Percentiles rank a stretch among this genome's conserved stretches.
Evolutionary conservation across 2,888 invertebrate genomes (phyloP).

Genomic region (Epistrophe eligans): DNA sequence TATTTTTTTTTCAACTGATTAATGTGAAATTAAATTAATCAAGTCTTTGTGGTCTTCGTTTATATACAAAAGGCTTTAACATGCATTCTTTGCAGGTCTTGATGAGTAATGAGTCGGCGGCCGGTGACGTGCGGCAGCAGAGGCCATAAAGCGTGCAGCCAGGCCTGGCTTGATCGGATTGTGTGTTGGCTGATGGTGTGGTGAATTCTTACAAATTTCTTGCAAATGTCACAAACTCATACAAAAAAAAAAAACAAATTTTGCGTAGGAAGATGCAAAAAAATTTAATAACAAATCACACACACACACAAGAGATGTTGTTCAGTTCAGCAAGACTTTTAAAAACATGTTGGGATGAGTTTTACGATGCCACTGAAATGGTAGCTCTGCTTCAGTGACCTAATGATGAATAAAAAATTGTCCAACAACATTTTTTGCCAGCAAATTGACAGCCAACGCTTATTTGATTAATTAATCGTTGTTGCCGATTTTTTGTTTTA

Average conservation of each 20-base stretch:
- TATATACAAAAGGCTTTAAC: slow-evolving; percentile 60
- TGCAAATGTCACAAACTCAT: slow-evolving; percentile 70
- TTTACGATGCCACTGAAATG: slow-evolving; percentile 54
- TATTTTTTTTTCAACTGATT: slow-evolving; percentile 33
- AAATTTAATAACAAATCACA: background rate
- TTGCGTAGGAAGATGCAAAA: slow-evolving; percentile 64
- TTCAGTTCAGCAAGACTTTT: background rate
- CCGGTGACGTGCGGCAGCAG: background rate
- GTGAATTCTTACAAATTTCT: slow-evolving; percentile 57
- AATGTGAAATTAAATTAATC: slow-evolving; percentile 75
- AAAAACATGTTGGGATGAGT: slow-evolving; percentile 1
- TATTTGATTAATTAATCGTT: slow-evolving; percentile 63
- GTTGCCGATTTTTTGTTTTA: background rate
- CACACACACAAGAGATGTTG: background rate
- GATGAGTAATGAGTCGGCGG: slow-evolving; percentile 63
- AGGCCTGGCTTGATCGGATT: slow-evolving; percentile 1
- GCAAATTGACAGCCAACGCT: slow-evolving; percentile 56
- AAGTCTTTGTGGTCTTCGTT: slow-evolving; percentile 62
- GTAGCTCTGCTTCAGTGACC: slow-evolving; percentile 60
- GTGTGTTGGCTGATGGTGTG: slow-evolving; percentile 22
- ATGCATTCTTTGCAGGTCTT: slow-evolving; percentile 55
- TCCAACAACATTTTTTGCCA: slow-evolving; percentile 57
- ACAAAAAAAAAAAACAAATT: slow-evolving; percentile 28
- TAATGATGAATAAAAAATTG: slow-evolving; percentile 61
- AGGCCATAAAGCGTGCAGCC: background rate